Evolutionary conservation across 2,797 vertebrate species (phyloP).

Genomic region (Sciurus vulgaris): DNA sequence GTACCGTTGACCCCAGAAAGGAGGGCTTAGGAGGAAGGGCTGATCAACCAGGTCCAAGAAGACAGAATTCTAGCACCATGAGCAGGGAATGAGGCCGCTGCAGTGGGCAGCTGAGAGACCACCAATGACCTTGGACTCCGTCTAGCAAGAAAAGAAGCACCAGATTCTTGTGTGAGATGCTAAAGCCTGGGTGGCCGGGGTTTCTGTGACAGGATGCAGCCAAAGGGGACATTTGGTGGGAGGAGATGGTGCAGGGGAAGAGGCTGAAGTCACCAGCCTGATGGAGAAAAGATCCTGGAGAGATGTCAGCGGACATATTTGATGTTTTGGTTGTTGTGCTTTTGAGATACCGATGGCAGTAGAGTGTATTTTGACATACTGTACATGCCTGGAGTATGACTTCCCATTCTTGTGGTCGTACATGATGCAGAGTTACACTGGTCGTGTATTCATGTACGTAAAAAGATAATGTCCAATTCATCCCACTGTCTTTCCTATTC

Average conservation of each 20-base stretch:
- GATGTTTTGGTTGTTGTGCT: too few relatives aligned
- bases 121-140: background rate
- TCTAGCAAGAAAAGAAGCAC: fast-evolving
- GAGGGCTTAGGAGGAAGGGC: background rate
- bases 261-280: background rate
- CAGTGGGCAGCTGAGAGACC: background rate
- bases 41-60: background rate
- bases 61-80: fast-evolving
- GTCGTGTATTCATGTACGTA: too few relatives aligned
- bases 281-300: background rate
- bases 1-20: background rate
- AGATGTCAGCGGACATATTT: too few relatives aligned
- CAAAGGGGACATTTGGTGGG: too few relatives aligned
- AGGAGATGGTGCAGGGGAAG: background rate
- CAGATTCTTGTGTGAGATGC: fast-evolving
- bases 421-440: too few relatives aligned
- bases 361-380: too few relatives aligned
- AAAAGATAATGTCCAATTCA: too few relatives aligned
- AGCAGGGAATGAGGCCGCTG: fast-evolving
- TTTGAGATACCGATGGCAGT: too few relatives aligned
- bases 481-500: too few relatives aligned
- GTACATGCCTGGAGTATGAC: fast-evolving
- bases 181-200: fast-evolving
- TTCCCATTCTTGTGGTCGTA: too few relatives aligned
- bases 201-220: background rate